Base-by-base conservation (phyloP, 2,797 vertebrate genomes). In the Falco cherrug region DNA sequence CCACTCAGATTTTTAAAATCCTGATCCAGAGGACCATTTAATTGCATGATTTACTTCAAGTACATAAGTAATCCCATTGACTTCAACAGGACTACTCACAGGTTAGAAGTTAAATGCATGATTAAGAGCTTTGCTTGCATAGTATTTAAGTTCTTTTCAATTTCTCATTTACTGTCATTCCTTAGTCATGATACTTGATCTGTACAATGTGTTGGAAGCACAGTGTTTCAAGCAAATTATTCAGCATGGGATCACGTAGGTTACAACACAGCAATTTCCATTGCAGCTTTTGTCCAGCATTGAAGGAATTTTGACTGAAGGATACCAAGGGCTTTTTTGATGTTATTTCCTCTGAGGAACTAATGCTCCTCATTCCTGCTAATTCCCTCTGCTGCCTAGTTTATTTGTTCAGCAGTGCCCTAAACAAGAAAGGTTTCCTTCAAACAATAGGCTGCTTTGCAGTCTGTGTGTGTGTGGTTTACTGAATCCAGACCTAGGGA, bases 401-500 rank as follows among this genome's bases (percentile, higher is more conserved):
- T 95, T 97, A 95, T 97, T 97, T 97, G 61, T 91, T 95, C 95
- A 95, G 92, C 89, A 88, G 64, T 91, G 94, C 84, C 91, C 94
- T 84, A 96, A 94, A 95, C 94, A 93, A 94, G 77, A 92, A 96
- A 95, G 89, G 93, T 94, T 96, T 85, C 68, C 64, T 87, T 86
- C 85, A 83, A 92, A 97, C 93, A 95, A 95, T 87, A 90, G 93
- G 75, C 95, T 95, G 92, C 92, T 95, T 96, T 94, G 74, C 95
- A 92, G 89, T 79, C 47, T 89, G 22, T 28, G 67, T 84, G 90
- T 92, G 92, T 97, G 90, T 94, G 95, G 89, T 95, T 97, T 97
- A 94, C 94, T 91, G 88, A 93, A 93, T 95, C 93, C 93, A 94
- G 95, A 96, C 67, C 84, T 73, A 91, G 67, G 29, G 84, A 90